Evolutionary conservation across 2,888 invertebrate genomes (phyloP).

Genomic region (Tortricodes alternella): DNA sequence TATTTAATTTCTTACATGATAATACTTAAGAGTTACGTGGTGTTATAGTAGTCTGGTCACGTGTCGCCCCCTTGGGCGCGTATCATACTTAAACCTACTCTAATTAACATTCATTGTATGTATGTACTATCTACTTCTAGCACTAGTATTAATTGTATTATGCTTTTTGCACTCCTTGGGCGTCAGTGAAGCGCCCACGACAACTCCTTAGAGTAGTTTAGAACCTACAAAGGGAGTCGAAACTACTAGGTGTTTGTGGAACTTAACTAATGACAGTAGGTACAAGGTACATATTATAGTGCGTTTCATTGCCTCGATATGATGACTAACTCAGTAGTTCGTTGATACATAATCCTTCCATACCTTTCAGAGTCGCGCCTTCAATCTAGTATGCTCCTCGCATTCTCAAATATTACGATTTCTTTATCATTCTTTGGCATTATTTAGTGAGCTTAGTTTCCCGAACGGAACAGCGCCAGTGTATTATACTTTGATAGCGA

Average conservation of each 20-base stretch:
- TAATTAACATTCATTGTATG: slow-evolving; percentile 57
- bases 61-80: slow-evolving; percentile 45
- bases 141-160: slow-evolving; percentile 72
- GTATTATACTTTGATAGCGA: not conserved
- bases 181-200: slow-evolving; percentile 37
- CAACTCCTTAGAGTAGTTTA: slow-evolving; percentile 65
- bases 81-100: slow-evolving; percentile 49
- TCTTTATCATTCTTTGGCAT: slow-evolving; percentile 78
- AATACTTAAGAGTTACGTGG: slow-evolving; percentile 65
- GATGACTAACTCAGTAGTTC: slow-evolving; percentile 44
- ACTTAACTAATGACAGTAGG: slow-evolving; percentile 42
- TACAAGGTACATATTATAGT: slow-evolving; percentile 35
- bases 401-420: slow-evolving; percentile 57
- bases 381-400: slow-evolving; percentile 58
- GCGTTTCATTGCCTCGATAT: slow-evolving; percentile 45
- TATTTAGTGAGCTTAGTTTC: slow-evolving; percentile 77
- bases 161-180: slow-evolving; percentile 64
- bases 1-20: slow-evolving; percentile 46
- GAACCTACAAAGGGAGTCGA: slow-evolving; percentile 61
- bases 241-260: slow-evolving; percentile 57
- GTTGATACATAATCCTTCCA: slow-evolving; percentile 57
- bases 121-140: slow-evolving; percentile 65
- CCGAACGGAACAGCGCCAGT: slow-evolving; percentile 31
- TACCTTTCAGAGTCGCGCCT: slow-evolving; percentile 57
- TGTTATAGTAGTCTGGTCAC: slow-evolving; percentile 69